A percentile compares a stretch with the other conserved stretches of the same genome.
These are phyloP conservation scores for Drosophila pallidifrons DNA, from an alignment of 1,140 invertebrate genomes.

Conservation along the genomic window DNA sequence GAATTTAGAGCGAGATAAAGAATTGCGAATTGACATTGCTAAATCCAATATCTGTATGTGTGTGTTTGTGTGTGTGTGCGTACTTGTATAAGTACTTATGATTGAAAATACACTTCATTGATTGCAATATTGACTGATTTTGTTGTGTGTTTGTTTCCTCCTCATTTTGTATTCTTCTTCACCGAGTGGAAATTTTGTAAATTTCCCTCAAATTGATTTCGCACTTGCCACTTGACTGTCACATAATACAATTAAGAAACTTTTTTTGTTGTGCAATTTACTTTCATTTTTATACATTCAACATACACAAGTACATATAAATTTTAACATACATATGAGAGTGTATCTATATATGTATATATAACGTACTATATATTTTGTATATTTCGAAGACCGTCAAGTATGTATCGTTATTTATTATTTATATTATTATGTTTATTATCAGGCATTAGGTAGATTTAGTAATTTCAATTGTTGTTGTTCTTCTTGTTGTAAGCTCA, in stretches of 20 bases:
- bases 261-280: slow-evolving; percentile 2
- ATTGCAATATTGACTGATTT: slow-evolving; percentile 78
- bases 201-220: slow-evolving; percentile 45
- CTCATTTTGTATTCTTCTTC: background rate
- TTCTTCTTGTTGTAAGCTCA: slow-evolving; percentile 59
- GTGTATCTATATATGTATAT: background rate
- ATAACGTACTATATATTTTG: background rate
- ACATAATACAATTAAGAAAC: slow-evolving; percentile 38
- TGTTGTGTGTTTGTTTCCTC: slow-evolving; percentile 30
- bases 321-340: background rate
- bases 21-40: slow-evolving; percentile 64
- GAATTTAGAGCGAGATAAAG: background rate
- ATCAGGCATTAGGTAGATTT: slow-evolving; percentile 13
- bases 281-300: slow-evolving; percentile 5
- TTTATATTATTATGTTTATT: slow-evolving; percentile 12
- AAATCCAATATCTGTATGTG: slow-evolving; percentile 45
- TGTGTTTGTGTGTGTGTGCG: too few species aligned
- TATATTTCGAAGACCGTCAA: background rate
- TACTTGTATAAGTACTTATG: slow-evolving; percentile 6
- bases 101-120: slow-evolving; percentile 74
- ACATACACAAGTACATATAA: slow-evolving; percentile 16
- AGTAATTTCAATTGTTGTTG: slow-evolving; percentile 4
- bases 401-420: background rate
- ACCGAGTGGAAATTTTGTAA: slow-evolving; percentile 34
- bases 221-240: slow-evolving; percentile 9